Conservation (phyloP, 2,797 vertebrate species). For the Capromys pilorides region DNA sequence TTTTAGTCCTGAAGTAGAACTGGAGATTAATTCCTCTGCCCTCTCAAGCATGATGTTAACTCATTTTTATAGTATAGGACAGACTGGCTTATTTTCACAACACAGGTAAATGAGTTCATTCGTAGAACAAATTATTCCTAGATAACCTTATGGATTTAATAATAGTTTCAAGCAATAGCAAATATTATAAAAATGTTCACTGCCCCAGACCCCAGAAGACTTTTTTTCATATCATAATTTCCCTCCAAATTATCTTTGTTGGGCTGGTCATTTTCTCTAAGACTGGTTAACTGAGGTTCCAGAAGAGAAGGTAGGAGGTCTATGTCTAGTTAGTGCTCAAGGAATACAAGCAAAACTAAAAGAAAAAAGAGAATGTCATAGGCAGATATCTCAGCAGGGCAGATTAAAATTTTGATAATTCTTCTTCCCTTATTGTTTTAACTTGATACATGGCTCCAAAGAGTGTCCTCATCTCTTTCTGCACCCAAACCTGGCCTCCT, state of each 20-base stretch:
- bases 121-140: background rate
- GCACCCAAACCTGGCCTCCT: background rate
- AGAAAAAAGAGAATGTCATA: background rate
- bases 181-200: background rate
- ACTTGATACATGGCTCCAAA: background rate
- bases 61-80: background rate
- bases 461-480: background rate
- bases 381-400: background rate
- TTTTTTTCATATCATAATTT: background rate
- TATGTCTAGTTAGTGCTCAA: background rate
- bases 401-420: background rate
- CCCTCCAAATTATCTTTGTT: too few relatives aligned
- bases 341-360: background rate
- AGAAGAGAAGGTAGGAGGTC: background rate
- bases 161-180: background rate
- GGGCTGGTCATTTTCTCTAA: too few relatives aligned
- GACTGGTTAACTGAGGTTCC: background rate
- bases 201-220: background rate
- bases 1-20: background rate
- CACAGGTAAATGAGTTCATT: background rate
- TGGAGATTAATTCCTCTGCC: background rate
- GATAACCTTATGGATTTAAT: background rate
- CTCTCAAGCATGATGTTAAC: background rate
- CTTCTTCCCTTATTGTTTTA: background rate
- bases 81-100: background rate